A percentile compares a stretch with the other conserved stretches of the same genome.
phyloP scores from a whole-genome alignment of 1,140 invertebrate genomes.

The Papilio xuthus region DNA sequence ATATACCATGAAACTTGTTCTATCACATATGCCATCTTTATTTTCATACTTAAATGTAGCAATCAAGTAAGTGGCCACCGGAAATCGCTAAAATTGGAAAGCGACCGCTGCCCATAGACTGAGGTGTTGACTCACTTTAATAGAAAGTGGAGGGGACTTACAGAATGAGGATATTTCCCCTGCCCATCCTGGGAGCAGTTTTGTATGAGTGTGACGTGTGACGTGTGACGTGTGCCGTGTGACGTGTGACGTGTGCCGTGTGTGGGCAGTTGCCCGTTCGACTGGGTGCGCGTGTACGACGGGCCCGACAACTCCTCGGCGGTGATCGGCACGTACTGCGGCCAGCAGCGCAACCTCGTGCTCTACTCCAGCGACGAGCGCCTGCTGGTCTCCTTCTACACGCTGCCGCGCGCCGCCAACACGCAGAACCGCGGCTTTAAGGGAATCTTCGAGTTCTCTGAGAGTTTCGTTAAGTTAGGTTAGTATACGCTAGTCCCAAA shows the following conservation, averaged over 20 bases:
- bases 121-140: no score
- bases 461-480: constrained; percentile 98
- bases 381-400: constrained; percentile 94
- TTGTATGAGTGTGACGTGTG: neutral
- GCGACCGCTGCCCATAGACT: no score
- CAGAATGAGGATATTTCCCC: neutral
- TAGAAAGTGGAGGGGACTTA: no score
- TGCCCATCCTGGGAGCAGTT: neutral
- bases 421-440: constrained; percentile 97
- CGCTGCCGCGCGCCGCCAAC: constrained; percentile 93
- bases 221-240: no score
- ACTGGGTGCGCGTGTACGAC: constrained; percentile 98
- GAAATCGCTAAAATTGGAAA: no score
- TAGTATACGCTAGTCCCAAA: constrained; percentile 57
- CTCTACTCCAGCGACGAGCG: constrained; percentile 95
- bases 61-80: no score
- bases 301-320: constrained; percentile 92
- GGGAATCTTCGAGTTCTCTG: constrained; percentile 97
- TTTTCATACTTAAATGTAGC: no score
- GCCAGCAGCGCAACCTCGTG: constrained; percentile 97
- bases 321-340: constrained; percentile 98
- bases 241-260: no score
- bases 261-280: constrained; percentile 95
- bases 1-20: no score
- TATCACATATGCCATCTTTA: no score